Evolutionary conservation across 2,888 invertebrate species (phyloP), one percentile per base, ranked within the genome.

Genomic region (Scrobipalpa costella): DNA sequence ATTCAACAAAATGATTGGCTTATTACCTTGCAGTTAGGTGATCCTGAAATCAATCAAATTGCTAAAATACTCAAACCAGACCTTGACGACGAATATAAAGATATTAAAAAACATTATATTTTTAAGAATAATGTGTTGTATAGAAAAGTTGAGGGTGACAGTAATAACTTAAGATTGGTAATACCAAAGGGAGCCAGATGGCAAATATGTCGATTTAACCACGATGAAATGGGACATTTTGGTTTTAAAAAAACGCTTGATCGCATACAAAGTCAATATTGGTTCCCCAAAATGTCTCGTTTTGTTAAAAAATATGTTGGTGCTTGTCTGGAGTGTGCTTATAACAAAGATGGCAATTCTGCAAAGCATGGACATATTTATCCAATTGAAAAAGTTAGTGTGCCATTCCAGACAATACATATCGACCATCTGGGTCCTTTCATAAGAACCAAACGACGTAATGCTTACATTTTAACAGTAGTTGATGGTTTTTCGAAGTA

Each of bases 381-480:
- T 62, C 77, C 81, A 0, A 85, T 86, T 38, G 72, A 75, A 33
- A 85, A 85, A 64, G 68, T 73, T 7, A 63, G 70, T 0, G 69
- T 73, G 7, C 84, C 84, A 0, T 80, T 87, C 38, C 74, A 84
- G 40, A 82, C 78, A 0, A 47, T 86, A 7, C 83, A 86, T 64
- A 59, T 86, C 0, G 85, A 86, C 67, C 85, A 86, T 66, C 60
- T 86, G 2, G 83, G 84, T 0, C 84, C 83, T 2, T 86, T 84
- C 64, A 71, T 73, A n/a, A 74, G 69, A 11, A 79, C 76, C 47
- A 70, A 64, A n/a, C n/a, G n/a, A n/a, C n/a, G n/a, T n/a, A n/a
- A n/a, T n/a, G n/a, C n/a, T n/a, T n/a, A n/a, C n/a, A 9, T 68
- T n/a, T 62, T 86, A 15, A 76, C 71, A 0, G 63, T 75, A 2